Evolutionary conservation across 2,797 vertebrate genomes (phyloP), one percentile per base, ranked within the genome.

Genomic region (Eulemur albifrons): DNA sequence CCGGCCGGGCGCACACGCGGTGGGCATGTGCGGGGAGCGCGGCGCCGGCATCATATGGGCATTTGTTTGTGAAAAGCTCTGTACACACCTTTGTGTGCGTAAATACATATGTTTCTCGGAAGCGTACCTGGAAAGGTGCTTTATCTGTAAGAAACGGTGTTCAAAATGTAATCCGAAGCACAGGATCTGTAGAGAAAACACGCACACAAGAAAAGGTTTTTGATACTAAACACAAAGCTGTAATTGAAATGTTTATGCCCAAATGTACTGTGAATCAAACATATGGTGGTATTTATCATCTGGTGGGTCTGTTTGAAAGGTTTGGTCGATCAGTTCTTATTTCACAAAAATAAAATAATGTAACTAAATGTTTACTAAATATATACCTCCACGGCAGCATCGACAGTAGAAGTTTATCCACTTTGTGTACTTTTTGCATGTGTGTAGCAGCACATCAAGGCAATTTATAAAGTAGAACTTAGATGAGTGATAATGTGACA

Each of bases 51-150:
- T 93, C 90, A 0, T 35, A 0, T 6, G 94, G 76, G 30, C 90
- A 0, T 82, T 13, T 54, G 93, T 73, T 57, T 50, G 83, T n/a
- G 84, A 1, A 32, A 6, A 48, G 73, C 79, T 57, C 27, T 12
- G 89, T 52, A 20, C 93, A 25, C 93, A 94, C 88, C 88, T 88
- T 67, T 50, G 87, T 93, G 93, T 83, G 67, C 77, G 32, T 82
- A 48, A 69, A 73, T 45, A 52, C 93, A 21, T 76, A 7, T 63
- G 95, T n/a, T 25, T 63, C 75, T 54, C 30, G 18, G 90, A 40
- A 54, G 90, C 69, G 54, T 90, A 92, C 96, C 97, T 96, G 95
- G 45, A 90, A 80, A 87, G 94, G 95, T 27, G 92, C 61, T 88
- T 69, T 52, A 12, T 81, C 88, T 57, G 76, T 73, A 4, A 52